Conservation (phyloP, 2,888 invertebrate species). For the Drosophila longiperda region DNA sequence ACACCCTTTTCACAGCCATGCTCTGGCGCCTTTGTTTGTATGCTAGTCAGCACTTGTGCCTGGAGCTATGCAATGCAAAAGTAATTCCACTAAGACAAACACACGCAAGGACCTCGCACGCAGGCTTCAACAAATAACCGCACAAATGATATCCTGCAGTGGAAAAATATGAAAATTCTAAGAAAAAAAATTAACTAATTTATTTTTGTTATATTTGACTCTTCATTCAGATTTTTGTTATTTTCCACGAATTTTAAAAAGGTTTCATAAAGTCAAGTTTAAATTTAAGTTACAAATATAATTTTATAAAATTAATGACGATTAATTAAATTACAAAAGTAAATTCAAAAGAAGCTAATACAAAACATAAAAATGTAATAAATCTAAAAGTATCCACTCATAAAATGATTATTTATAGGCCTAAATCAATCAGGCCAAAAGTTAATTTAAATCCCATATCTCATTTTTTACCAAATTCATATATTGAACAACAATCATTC, state of each 20-base stretch:
- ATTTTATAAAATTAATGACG: neutral
- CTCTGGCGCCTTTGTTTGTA: constrained; percentile 35
- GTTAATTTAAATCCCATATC: neutral
- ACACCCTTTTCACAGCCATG: neutral
- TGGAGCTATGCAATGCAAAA: constrained; percentile 52
- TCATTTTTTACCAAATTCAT: neutral
- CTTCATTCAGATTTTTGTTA: no score
- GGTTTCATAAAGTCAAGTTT: neutral
- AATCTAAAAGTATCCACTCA: neutral
- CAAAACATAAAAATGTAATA: neutral
- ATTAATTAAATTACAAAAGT: neutral
- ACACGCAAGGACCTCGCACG: constrained; percentile 29
- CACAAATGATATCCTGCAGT: constrained; percentile 32
- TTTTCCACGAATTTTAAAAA: neutral
- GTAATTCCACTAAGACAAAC: constrained; percentile 56
- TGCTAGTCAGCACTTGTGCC: constrained; percentile 50
- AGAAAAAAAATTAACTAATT: neutral
- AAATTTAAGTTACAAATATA: neutral
- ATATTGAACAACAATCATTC: neutral
- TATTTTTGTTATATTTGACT: no score
- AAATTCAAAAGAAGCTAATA: neutral
- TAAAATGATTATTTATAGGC: neutral
- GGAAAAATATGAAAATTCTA: no score
- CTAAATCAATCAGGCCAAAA: neutral
- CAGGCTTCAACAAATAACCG: neutral